Evolutionary conservation across 2,888 invertebrate genomes (phyloP).

Genomic region (Pteria penguin): DNA sequence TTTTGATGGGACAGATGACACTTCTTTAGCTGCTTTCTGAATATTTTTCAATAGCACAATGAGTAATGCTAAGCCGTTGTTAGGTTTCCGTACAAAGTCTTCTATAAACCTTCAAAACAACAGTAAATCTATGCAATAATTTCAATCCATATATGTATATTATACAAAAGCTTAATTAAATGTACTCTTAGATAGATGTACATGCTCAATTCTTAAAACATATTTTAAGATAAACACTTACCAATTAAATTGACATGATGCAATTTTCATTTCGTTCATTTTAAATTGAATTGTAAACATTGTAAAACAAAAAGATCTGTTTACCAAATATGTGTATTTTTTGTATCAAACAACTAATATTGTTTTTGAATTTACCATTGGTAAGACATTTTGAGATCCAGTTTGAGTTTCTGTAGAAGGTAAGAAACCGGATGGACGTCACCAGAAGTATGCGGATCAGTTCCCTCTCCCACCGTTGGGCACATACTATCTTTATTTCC

Average conservation of each 20-base stretch:
- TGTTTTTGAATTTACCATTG: conserved; percentile 85
- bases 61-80: conserved; percentile 91
- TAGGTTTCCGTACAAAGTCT: conserved; percentile 92
- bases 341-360: neutral
- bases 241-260: too few relatives aligned
- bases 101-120: conserved; percentile 89
- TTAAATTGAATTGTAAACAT: neutral
- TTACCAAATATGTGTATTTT: too few relatives aligned
- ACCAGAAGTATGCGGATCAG: neutral
- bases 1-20: conserved; percentile 54
- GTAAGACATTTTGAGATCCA: conserved; percentile 92
- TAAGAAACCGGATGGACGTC: conserved; percentile 93
- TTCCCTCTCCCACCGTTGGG: neutral
- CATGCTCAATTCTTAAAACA: too few relatives aligned
- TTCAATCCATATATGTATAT: too few relatives aligned
- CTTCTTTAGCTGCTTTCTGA: conserved; percentile 81
- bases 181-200: too few relatives aligned
- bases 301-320: neutral
- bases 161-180: too few relatives aligned
- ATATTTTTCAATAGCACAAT: conserved; percentile 92
- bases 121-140: neutral
- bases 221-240: too few relatives aligned
- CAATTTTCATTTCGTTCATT: neutral
- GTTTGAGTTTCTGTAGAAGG: conserved; percentile 90
- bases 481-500: conserved; percentile 25